A percentile compares a stretch with the other conserved stretches of the same genome.
Evolutionary conservation across 2,113 vertebrate genomes (phyloP).

Genomic region (Todiramphus chloris): DNA sequence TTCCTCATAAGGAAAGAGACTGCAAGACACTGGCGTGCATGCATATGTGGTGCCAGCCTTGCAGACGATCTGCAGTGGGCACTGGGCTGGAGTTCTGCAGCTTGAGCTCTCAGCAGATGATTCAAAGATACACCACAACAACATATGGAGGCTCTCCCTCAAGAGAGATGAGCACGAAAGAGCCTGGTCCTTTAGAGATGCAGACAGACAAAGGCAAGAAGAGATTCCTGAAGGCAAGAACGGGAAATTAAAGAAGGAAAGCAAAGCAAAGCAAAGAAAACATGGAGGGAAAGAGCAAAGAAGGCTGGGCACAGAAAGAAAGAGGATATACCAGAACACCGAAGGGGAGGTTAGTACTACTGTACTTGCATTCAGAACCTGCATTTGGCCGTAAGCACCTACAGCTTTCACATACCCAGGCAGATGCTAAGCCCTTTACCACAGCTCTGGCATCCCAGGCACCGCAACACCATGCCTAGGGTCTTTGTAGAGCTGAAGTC

Average conservation of each 20-base stretch:
- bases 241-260: background rate
- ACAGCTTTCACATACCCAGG: background rate
- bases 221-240: background rate
- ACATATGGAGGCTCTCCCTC: background rate
- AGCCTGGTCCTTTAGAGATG: background rate
- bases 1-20: background rate
- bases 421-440: background rate
- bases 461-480: background rate
- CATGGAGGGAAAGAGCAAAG: background rate
- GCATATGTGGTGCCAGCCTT: background rate
- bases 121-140: background rate
- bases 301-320: background rate
- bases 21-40: background rate
- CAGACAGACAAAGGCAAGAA: background rate
- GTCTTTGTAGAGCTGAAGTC: background rate
- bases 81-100: background rate
- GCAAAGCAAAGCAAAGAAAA: background rate
- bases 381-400: background rate
- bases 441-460: background rate
- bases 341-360: background rate
- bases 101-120: background rate
- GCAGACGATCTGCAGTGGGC: background rate
- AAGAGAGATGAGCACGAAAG: background rate
- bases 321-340: background rate
- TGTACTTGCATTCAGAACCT: background rate